Evolutionary conservation across 2,113 vertebrate species (phyloP), one percentile per base, ranked within the genome.

Genomic region (Chiloscyllium plagiosum): DNA sequence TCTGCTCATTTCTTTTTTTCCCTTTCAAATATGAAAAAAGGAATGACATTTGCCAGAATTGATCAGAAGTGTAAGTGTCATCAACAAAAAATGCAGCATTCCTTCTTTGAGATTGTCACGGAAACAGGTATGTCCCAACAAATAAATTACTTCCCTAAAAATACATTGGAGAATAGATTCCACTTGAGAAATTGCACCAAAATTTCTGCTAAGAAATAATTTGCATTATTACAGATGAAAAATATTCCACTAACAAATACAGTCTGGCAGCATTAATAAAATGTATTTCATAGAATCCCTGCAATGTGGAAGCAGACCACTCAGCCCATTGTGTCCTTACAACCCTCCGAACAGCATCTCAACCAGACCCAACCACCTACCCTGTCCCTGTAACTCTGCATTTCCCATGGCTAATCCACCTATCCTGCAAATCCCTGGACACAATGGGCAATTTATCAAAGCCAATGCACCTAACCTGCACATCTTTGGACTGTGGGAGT

Each of bases 11-110:
- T 95, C 37, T 50, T 72, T 33, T 52, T 70, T 72, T 95, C 12
- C 50, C 94, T 95, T 72, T 72, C 42, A 95, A 72, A 76, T n/a
- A 95, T 52, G 68, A 95, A 95, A 52, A 95, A 95, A 76, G 94
- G 47, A 95, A 95, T 42, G 19, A 95, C 72, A 17, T 17, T 19
- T 50, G 29, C 26, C 15, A 70, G 17, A 72, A 50, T 12, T 7
- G 68, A 72, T 72, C 69, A 52, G 42, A 72, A 72, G 4, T 47
- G 52, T 52, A 72, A 95, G 47, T 50, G 37, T 7, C 37, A 52
- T 47, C 94, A 72, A 2, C 4, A 2, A 33, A 15, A 72, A 52
- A 13, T 76, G 22, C 47, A 52, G 37, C 12, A 8, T 52, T 10
- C 94, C 4, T 17, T 95, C 37, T 72, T 42, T 76, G 69, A 95